Evolutionary conservation across 2,797 vertebrate genomes (phyloP).

Genomic region (Mionectes olivaceus): DNA sequence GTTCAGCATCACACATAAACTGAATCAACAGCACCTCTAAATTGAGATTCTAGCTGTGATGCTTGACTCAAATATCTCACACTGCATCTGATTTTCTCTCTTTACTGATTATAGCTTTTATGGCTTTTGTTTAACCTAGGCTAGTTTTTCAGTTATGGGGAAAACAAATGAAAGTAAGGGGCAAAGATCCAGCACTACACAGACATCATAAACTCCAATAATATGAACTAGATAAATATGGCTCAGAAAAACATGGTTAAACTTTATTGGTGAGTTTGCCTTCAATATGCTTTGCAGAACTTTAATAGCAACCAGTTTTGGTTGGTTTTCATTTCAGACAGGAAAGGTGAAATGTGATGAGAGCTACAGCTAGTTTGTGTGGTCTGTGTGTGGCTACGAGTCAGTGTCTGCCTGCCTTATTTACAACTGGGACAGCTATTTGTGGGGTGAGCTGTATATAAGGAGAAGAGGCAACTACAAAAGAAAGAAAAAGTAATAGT

Average conservation of each 20-base stretch:
- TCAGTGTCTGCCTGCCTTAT: neutral
- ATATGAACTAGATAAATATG: constrained; percentile 1
- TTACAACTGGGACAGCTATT: neutral
- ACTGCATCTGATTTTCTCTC: constrained; percentile 18
- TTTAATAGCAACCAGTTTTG: neutral
- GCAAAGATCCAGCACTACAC: neutral
- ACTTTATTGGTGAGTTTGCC: neutral
- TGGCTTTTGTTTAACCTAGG: constrained; percentile 13
- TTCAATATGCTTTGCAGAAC: neutral
- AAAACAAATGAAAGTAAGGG: neutral
- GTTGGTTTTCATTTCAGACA: neutral
- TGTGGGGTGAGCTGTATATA: neutral
- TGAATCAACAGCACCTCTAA: neutral
- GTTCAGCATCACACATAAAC: neutral
- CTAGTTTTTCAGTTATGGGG: neutral
- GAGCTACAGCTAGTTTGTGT: neutral
- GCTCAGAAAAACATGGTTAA: neutral
- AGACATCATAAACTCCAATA: neutral
- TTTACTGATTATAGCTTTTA: neutral
- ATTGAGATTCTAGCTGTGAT: neutral
- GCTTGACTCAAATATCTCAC: neutral
- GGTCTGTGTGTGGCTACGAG: neutral
- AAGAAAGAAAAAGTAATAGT: neutral
- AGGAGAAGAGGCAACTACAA: neutral
- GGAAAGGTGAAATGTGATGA: neutral